Evolutionary conservation across 1,140 invertebrate genomes (phyloP).

Genomic region (Anoplophora glabripennis): DNA sequence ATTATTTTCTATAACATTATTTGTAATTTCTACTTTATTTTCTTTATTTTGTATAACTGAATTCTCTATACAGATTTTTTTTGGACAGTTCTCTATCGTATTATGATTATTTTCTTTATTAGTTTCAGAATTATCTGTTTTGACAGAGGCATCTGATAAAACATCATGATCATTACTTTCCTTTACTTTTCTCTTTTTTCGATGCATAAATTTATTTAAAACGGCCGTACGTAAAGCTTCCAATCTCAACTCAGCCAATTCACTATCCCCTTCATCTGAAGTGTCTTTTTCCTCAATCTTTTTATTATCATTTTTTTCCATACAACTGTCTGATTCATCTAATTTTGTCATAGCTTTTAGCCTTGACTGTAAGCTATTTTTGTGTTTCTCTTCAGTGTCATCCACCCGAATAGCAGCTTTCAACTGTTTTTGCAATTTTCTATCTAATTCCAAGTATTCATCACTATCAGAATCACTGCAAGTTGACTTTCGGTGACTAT

Average conservation of each 20-base stretch:
- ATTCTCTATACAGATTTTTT: conserved; percentile 12
- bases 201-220: conserved; percentile 40
- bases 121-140: conserved; percentile 15
- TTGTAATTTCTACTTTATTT: background rate
- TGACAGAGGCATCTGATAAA: background rate
- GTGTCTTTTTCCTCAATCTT: conserved; percentile 13
- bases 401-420: conserved; percentile 41
- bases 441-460: conserved; percentile 12
- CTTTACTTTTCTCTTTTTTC: conserved; percentile 35
- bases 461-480: conserved; percentile 26
- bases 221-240: conserved; percentile 45
- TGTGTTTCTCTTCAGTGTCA: conserved; percentile 25
- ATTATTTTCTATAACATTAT: conserved; percentile 14
- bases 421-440: conserved; percentile 31
- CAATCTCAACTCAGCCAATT: conserved; percentile 42
- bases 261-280: conserved; percentile 31
- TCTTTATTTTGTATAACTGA: background rate
- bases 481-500: conserved; percentile 7
- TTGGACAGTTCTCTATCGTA: conserved; percentile 15
- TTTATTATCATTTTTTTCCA: conserved; percentile 14
- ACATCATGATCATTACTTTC: conserved; percentile 8
- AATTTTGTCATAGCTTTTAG: conserved; percentile 30
- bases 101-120: conserved; percentile 36
- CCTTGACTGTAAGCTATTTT: conserved; percentile 32
- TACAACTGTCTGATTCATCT: background rate